Percentiles rank a stretch among this genome's conserved stretches.
phyloP scores from a whole-genome alignment of 2,888 invertebrate genomes.

The Trichacis sp. region DNA sequence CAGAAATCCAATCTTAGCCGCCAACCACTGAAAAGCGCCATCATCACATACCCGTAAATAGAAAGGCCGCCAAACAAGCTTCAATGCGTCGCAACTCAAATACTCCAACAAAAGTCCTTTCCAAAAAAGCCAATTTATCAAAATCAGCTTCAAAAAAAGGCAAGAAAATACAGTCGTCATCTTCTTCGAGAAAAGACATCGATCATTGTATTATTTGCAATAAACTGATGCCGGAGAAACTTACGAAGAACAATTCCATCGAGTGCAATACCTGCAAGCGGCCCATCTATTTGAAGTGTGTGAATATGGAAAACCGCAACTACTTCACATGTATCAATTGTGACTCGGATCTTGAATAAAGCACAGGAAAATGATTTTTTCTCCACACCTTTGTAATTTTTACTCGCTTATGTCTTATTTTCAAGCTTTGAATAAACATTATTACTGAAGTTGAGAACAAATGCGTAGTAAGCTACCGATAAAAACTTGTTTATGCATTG shows the following conservation, averaged over 20 bases:
- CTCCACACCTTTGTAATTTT: too few relatives aligned
- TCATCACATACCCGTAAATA: conserved; percentile 11
- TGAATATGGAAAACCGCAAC: too few relatives aligned
- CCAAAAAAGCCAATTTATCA: neutral
- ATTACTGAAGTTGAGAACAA: too few relatives aligned
- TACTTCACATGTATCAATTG: too few relatives aligned
- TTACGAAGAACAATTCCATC: conserved; percentile 8
- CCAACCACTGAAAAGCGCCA: conserved; percentile 16
- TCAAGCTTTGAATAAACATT: too few relatives aligned
- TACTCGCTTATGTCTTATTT: too few relatives aligned
- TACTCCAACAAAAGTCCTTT: neutral
- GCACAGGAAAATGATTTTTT: too few relatives aligned
- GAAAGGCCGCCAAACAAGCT: conserved; percentile 10
- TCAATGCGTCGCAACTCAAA: conserved; percentile 7
- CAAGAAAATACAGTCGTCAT: conserved; percentile 7
- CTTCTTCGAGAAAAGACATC: conserved; percentile 8
- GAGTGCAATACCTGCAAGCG: too few relatives aligned
- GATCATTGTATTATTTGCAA: conserved; percentile 14
- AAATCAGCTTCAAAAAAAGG: conserved; percentile 5
- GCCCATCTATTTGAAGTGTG: too few relatives aligned
- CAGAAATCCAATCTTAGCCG: conserved; percentile 21
- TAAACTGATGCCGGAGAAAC: conserved; percentile 8
- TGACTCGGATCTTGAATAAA: too few relatives aligned
- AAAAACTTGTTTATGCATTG: too few relatives aligned
- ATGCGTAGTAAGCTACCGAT: too few relatives aligned